Evolutionary conservation across 2,797 vertebrate species (phyloP).

Genomic region (Pteropus rufus): DNA sequence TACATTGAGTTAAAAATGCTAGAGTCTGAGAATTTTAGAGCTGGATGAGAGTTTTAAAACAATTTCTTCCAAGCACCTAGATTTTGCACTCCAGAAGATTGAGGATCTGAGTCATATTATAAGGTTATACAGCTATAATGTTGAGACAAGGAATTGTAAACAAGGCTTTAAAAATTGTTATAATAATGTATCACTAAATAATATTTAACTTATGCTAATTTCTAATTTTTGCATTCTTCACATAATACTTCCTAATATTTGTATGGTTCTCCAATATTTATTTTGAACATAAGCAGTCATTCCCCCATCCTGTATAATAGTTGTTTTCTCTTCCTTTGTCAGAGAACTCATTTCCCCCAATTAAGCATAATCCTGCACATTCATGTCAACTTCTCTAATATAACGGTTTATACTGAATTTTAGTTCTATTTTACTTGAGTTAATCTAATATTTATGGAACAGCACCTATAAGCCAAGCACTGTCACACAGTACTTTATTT

Average conservation of each 20-base stretch:
- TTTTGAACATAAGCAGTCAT: slow-evolving; percentile 38
- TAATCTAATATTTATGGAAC: not conserved
- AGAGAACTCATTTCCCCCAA: slow-evolving; percentile 41
- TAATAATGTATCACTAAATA: not conserved
- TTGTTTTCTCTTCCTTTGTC: slow-evolving; percentile 50
- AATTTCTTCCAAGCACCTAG: not conserved
- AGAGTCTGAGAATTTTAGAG: not conserved
- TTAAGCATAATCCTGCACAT: slow-evolving; percentile 36
- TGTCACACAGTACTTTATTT: not conserved
- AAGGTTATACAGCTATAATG: not conserved
- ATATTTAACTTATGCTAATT: slow-evolving; percentile 19
- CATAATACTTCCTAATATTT: slow-evolving; percentile 4
- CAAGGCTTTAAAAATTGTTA: not conserved
- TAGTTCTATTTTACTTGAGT: not conserved
- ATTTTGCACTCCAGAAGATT: not conserved
- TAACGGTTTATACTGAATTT: slow-evolving; percentile 21
- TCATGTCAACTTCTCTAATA: slow-evolving; percentile 21
- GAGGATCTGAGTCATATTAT: not conserved
- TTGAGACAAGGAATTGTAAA: not conserved
- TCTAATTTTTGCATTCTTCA: slow-evolving; percentile 1
- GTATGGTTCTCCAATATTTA: not conserved
- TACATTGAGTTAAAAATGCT: not conserved
- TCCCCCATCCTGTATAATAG: not conserved
- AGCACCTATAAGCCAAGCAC: not conserved
- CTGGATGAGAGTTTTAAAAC: not conserved